phyloP scores from a whole-genome alignment of 1,140 invertebrate species.

The Acromyrmex charruanus region DNA sequence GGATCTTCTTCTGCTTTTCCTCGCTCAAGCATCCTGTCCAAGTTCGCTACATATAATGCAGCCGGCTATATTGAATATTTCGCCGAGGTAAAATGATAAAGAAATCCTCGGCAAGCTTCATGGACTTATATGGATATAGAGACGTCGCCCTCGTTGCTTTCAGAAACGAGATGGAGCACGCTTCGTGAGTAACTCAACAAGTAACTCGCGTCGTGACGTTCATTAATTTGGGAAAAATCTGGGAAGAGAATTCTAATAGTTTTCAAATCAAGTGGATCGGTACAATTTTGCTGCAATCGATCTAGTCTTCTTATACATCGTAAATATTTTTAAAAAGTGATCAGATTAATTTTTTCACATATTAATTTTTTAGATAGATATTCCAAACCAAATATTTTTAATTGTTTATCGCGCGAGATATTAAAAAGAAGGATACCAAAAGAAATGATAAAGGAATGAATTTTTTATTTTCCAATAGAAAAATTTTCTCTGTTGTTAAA shows the following conservation, averaged over 20 bases:
- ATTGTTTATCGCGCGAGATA: not conserved
- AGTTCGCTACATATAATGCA: slow-evolving; percentile 68
- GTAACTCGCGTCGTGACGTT: not conserved
- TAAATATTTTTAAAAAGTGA: not conserved
- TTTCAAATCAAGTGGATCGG: not conserved
- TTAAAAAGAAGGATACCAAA: not conserved
- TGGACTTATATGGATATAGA: slow-evolving; percentile 46
- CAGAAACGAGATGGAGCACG: slow-evolving; percentile 2
- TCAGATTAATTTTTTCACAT: not conserved
- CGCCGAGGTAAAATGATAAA: slow-evolving; percentile 70
- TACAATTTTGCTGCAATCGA: not conserved
- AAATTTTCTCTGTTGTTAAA: not conserved
- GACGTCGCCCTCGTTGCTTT: not conserved
- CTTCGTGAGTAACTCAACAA: not conserved
- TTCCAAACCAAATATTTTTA: not conserved
- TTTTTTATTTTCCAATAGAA: slow-evolving; percentile 9
- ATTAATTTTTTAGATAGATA: not conserved
- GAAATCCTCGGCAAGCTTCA: slow-evolving; percentile 68
- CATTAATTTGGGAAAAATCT: slow-evolving; percentile 9
- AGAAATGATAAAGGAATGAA: not conserved
- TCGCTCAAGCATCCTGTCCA: slow-evolving; percentile 33
- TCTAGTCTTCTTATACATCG: not conserved
- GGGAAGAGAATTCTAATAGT: not conserved
- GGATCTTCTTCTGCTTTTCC: not conserved
- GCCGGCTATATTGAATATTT: slow-evolving; percentile 71